Base-by-base conservation (phyloP, 2,888 invertebrate species). In the Harpalus rubripes region DNA sequence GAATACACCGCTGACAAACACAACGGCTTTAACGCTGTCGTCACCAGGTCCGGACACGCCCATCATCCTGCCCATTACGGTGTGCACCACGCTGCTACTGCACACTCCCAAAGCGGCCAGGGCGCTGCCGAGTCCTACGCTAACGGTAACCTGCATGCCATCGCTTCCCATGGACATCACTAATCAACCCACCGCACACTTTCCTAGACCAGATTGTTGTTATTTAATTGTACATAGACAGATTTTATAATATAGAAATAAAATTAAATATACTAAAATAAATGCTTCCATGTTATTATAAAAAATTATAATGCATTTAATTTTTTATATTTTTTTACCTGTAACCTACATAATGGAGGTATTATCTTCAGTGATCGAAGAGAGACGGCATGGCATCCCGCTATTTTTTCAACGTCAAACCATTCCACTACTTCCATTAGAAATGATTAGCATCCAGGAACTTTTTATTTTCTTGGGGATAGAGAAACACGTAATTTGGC, bases 1-100 rank as follows among this genome's bases (percentile, higher is more conserved):
- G 44, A 74, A 18, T 83, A 83, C 76, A 83, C 83, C n/a, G 83
- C 83, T 61, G 83, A 83, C 22, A 56, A 68, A 7, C 83, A 83
- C 41, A 83, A 83, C 22, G 83, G 83, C n/a, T 76, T 83, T 76
- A 83, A 83, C 22, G 83, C 83, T 44, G 83, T 83, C 7, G 83
- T 83, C 12, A 74, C 74, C 41, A 32, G 83, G 32, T 39, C 59
- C 32, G 83, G 83, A 10, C 83, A 83, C 18, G 83, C 83, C 44
- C 15, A 39, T 6, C 83, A 83, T 22, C 74, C 74, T 1, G 61
- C 74, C 44, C 80, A 80, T 8, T 56, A 52, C 6, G 18, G 4
- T 1, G 59, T 59, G 59, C 59, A 59, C n/a, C 68, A 81, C 32
- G 61, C 41, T 22, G 22, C 1, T 22, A 22, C 22, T 22, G 22